These are phyloP conservation scores for Cybosia mesomella DNA, from an alignment of 2,888 invertebrate species.

Conservation along the genomic window DNA sequence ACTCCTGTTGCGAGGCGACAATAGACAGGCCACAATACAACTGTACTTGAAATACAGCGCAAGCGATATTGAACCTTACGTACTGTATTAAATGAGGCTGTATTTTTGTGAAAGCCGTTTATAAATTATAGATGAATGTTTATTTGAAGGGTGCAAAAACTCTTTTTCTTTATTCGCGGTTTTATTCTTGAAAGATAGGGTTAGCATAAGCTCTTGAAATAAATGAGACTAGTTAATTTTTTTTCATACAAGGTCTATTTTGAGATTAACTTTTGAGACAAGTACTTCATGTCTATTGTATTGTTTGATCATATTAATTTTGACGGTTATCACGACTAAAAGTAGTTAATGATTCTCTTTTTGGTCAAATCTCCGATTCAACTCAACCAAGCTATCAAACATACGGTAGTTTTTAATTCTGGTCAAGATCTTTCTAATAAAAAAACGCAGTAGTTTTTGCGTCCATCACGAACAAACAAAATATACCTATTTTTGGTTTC, in stretches of 20 bases:
- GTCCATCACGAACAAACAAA: too few species aligned
- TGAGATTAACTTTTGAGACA: too few species aligned
- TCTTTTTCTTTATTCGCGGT: constrained; percentile 40
- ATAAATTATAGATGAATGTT: constrained; percentile 51
- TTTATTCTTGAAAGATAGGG: constrained; percentile 23
- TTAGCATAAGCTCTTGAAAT: constrained; percentile 3
- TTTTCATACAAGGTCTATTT: background rate
- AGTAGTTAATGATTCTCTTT: too few species aligned
- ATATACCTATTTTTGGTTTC: too few species aligned
- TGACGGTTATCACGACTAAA: too few species aligned
- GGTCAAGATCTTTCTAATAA: too few species aligned
- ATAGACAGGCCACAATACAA: constrained; percentile 36
- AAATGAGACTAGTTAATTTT: background rate
- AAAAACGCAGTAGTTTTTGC: too few species aligned
- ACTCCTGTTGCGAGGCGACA: constrained; percentile 51
- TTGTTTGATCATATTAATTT: too few species aligned
- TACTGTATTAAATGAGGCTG: constrained; percentile 45
- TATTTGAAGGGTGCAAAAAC: constrained; percentile 51
- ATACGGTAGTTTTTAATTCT: too few species aligned
- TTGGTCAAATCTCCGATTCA: too few species aligned
- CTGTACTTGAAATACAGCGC: constrained; percentile 40
- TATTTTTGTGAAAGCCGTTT: constrained; percentile 57
- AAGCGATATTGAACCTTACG: constrained; percentile 58
- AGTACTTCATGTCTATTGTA: too few species aligned
- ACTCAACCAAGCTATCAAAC: too few species aligned